Conservation (phyloP, 2,888 invertebrate species). For the Diabrotica balteata region DNA sequence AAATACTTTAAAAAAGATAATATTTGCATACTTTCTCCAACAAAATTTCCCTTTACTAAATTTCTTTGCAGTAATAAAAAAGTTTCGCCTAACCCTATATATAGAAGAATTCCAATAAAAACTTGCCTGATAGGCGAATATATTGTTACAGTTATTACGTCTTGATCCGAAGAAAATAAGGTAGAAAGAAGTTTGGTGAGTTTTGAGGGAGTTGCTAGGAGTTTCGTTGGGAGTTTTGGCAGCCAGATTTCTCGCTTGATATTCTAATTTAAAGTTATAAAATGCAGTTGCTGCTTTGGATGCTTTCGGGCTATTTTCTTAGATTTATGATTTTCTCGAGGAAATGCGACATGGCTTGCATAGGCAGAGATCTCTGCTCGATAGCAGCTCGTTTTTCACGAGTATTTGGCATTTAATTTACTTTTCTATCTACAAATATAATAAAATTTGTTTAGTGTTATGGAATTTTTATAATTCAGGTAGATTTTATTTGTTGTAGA, state of each 20-base stretch:
- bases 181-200: slow-evolving; percentile 36
- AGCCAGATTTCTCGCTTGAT: slow-evolving; percentile 45
- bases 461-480: too few species aligned
- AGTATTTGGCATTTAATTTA: too few species aligned
- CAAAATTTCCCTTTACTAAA: slow-evolving; percentile 17
- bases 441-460: too few species aligned
- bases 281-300: slow-evolving; percentile 44
- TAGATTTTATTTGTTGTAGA: too few species aligned
- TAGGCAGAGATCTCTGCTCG: too few species aligned
- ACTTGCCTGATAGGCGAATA: slow-evolving; percentile 46
- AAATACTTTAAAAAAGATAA: slow-evolving; percentile 9
- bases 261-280: slow-evolving; percentile 49
- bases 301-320: slow-evolving; percentile 40
- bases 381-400: too few species aligned
- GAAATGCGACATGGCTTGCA: background rate
- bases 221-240: slow-evolving; percentile 36
- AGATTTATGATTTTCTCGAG: slow-evolving; percentile 41
- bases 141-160: slow-evolving; percentile 50
- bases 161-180: slow-evolving; percentile 47
- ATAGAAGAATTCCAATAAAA: slow-evolving; percentile 47
- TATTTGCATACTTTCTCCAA: slow-evolving; percentile 24
- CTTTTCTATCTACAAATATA: too few species aligned
- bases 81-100: slow-evolving; percentile 17
- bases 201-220: slow-evolving; percentile 21
- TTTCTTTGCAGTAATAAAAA: slow-evolving; percentile 24